Evolutionary conservation across 1,140 invertebrate species (phyloP), one percentile per base, ranked within the genome.

Genomic region (Zaprionus nigranus): DNA sequence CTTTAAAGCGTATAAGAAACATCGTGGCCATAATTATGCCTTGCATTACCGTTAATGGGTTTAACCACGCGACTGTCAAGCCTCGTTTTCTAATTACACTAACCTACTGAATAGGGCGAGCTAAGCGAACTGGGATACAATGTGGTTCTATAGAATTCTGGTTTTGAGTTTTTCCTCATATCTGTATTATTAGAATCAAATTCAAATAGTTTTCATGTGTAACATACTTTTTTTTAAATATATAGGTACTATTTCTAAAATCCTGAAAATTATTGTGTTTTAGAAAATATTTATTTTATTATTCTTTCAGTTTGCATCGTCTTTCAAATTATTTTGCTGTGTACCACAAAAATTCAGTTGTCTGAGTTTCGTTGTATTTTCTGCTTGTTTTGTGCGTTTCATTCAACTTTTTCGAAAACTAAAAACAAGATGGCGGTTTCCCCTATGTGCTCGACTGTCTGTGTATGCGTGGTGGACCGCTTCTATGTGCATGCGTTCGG

Each of bases 391-490:
- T 69, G 67, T 62, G 70, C 61, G 75, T 76, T 79, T 79, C 75
- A 56, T 64, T 69, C 67, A 86, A 86, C 82, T 86, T 82, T 82
- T 82, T 46, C 72, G 26, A 77, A 79, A 87, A 80, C 79, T 80
- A 66, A 75, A 86, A 86, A 82, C 82, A 86, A 86, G 76, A 86
- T 87, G 83, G 82, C 76, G 72, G 59, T 57, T 66, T 72, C 51
- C 36, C 17, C 56, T 30, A 20, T 65, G 34, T 24, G 20, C 38
- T n/a, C 46, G 7, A 56, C 40, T 57, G 34, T 60, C 43, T 22
- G 3, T 66, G 56, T 17, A 17, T 17, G 17, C n/a, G n/a, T n/a
- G n/a, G n/a, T n/a, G n/a, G n/a, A n/a, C n/a, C n/a, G n/a, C n/a
- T n/a, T 30, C 7, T 30, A 30, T 30, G 7, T 30, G 28, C 7